Evolutionary conservation across 2,113 vertebrate genomes (phyloP).

Genomic region (Thunnus thynnus): DNA sequence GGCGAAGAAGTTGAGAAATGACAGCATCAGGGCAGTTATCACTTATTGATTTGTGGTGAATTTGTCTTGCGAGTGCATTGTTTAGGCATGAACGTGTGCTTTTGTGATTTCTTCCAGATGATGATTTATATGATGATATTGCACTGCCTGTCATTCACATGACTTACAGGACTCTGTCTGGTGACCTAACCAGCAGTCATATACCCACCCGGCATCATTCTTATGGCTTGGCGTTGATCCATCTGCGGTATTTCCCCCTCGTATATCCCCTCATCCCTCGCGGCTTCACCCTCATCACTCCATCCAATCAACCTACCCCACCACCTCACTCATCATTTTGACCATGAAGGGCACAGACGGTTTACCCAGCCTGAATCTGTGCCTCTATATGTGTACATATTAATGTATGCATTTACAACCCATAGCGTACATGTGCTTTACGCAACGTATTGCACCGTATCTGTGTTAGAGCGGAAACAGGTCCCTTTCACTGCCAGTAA

Average conservation of each 20-base stretch:
- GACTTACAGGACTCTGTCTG: conserved; percentile 48
- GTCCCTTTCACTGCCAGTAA: conserved; percentile 72
- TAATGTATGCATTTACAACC: conserved; percentile 44
- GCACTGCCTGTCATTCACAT: conserved; percentile 36
- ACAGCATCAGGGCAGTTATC: conserved; percentile 43
- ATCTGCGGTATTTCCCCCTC: neutral
- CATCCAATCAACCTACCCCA: conserved; percentile 17
- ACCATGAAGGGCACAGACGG: neutral
- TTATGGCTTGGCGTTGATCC: conserved; percentile 11
- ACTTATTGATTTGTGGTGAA: conserved; percentile 57
- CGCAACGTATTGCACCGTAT: conserved; percentile 49
- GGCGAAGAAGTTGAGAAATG: conserved; percentile 23
- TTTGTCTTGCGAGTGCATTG: conserved; percentile 49
- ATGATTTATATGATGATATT: conserved; percentile 40
- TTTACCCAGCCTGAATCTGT: conserved; percentile 7
- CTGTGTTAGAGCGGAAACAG: conserved; percentile 65
- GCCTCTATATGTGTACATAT: conserved; percentile 34
- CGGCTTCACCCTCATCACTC: too few species aligned
- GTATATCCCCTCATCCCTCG: conserved; percentile 20
- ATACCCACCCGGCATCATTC: conserved; percentile 25
- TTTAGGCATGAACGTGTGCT: conserved; percentile 48
- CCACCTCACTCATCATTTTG: conserved; percentile 37
- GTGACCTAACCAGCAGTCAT: conserved; percentile 33
- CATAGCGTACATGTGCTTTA: conserved; percentile 27
- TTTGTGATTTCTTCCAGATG: conserved; percentile 71